Percentiles rank a stretch among this genome's conserved stretches.
phyloP scores from a whole-genome alignment of 1,140 invertebrate genomes.

The Centruroides sculpturatus region DNA sequence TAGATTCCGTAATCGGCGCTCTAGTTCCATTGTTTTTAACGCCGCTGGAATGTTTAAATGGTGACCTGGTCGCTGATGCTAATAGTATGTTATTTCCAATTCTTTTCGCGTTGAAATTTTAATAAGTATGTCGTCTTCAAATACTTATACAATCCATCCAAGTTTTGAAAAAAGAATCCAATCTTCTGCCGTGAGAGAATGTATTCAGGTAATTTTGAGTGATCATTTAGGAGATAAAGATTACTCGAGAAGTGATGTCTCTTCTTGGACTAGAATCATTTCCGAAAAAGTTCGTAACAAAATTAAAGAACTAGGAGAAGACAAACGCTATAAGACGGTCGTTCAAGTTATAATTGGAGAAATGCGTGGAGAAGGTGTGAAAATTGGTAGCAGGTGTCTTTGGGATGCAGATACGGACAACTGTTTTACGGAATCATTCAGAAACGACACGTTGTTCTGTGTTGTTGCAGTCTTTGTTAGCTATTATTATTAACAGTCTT shows the following conservation, averaged over 20 bases:
- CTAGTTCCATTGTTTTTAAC: no score
- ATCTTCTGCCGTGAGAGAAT: no score
- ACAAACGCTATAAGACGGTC: constrained; percentile 2
- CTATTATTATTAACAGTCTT: constrained; percentile 2
- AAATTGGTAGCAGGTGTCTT: neutral
- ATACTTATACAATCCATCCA: no score
- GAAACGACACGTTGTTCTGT: constrained; percentile 2
- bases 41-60: no score
- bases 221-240: neutral
- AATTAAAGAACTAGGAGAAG: neutral
- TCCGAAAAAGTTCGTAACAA: neutral
- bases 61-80: no score
- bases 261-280: neutral
- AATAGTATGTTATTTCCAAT: no score
- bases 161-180: no score
- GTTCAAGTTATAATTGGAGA: constrained; percentile 3
- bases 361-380: constrained; percentile 3
- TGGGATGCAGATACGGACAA: constrained; percentile 6
- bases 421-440: neutral
- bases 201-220: no score
- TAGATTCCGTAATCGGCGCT: no score
- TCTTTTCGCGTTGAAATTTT: no score
- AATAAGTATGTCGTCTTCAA: no score
- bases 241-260: neutral
- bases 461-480: constrained; percentile 1